phyloP scores from a whole-genome alignment of 1,140 invertebrate species.

The Steinernema feltiae region DNA sequence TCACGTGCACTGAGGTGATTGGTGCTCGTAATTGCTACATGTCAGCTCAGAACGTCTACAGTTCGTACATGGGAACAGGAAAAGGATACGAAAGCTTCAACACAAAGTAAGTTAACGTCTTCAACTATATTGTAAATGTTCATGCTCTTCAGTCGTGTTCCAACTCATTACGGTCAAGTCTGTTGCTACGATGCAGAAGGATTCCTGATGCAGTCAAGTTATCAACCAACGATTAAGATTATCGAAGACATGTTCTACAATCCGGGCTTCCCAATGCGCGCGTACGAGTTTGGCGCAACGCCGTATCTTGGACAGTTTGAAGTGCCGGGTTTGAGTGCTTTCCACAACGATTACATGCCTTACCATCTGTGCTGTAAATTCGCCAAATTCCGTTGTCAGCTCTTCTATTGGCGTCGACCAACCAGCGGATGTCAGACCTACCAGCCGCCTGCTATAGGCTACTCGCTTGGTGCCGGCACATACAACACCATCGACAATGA shows the following conservation, averaged over 20 bases:
- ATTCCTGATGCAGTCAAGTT: slow-evolving; percentile 56
- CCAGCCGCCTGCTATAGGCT: slow-evolving; percentile 55
- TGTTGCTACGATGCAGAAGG: slow-evolving; percentile 57
- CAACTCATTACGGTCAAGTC: slow-evolving; percentile 57
- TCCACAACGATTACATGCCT: slow-evolving; percentile 58
- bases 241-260: slow-evolving; percentile 58
- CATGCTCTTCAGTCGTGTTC: slow-evolving; percentile 46
- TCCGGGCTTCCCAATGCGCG: slow-evolving; percentile 52
- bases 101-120: background rate
- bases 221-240: slow-evolving; percentile 57
- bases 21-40: slow-evolving; percentile 56
- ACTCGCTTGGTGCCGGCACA: slow-evolving; percentile 45
- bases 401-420: slow-evolving; percentile 57
- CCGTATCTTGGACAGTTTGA: slow-evolving; percentile 58
- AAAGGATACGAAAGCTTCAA: slow-evolving; percentile 42
- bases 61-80: slow-evolving; percentile 43
- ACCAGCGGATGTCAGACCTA: slow-evolving; percentile 54
- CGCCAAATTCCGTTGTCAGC: slow-evolving; percentile 55
- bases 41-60: slow-evolving; percentile 55
- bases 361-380: slow-evolving; percentile 56
- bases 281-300: slow-evolving; percentile 56
- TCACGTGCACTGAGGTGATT: slow-evolving; percentile 55
- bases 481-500: slow-evolving; percentile 57
- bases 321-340: slow-evolving; percentile 49
- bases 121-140: background rate